phyloP scores from a whole-genome alignment of 2,888 invertebrate genomes.

The Tetheella fluctuosa region DNA sequence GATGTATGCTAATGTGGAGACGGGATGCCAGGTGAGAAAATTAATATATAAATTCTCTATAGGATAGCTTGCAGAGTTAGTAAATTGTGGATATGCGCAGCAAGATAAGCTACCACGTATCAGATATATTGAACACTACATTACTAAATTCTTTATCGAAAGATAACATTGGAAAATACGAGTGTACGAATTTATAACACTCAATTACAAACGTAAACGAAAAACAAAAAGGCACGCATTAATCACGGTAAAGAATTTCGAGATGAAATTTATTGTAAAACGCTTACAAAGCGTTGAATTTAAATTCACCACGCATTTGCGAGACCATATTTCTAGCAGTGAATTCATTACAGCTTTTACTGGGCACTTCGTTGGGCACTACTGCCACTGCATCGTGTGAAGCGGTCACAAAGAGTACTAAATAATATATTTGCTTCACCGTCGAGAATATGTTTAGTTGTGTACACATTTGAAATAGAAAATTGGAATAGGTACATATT shows the following conservation, averaged over 20 bases:
- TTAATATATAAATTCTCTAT: neutral
- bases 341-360: slow-evolving; percentile 10
- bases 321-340: slow-evolving; percentile 14
- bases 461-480: neutral
- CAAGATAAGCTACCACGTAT: too few relatives aligned
- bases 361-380: too few relatives aligned
- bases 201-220: neutral
- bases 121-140: too few relatives aligned
- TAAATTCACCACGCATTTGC: slow-evolving; percentile 14
- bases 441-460: slow-evolving; percentile 25
- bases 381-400: slow-evolving; percentile 6
- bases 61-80: too few relatives aligned
- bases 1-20: slow-evolving; percentile 95
- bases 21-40: slow-evolving; percentile 90
- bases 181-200: neutral
- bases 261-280: slow-evolving; percentile 6
- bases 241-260: slow-evolving; percentile 10
- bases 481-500: neutral
- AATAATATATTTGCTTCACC: slow-evolving; percentile 33
- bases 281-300: slow-evolving; percentile 9
- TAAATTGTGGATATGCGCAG: too few relatives aligned
- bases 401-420: slow-evolving; percentile 15
- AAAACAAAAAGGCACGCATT: slow-evolving; percentile 1
- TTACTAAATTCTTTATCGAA: too few relatives aligned
- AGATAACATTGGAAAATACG: too few relatives aligned